Base-by-base conservation (phyloP, 1,140 invertebrate species). In the Hyles vespertilio region DNA sequence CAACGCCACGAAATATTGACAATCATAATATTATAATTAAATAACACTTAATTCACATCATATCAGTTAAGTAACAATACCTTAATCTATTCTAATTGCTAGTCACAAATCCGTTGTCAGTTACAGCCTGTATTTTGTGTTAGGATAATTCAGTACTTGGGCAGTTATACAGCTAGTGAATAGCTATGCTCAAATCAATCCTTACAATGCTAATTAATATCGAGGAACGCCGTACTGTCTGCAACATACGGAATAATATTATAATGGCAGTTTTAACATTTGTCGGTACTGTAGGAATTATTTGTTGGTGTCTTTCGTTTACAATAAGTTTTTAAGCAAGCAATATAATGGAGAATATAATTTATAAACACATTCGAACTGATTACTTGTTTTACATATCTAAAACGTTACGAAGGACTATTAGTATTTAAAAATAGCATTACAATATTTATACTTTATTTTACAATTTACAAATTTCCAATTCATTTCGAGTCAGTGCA, bases 21-120 rank as follows among this genome's bases (percentile, higher is more conserved):
- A 86, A 51, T 33, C n/a, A 11, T 73, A 69, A 58, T 61, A 72
- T 76, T 81, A 83, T 79, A 80, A 84, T 80, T 82, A 87, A 78
- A 79, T 84, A 85, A 85, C 81, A 76, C 73, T 81, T 81, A 81
- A 81, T 77, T 80, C 77, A 83, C 74, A 22, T 22, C 22, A 82
- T 70, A 78, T 75, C 64, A 47, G 61, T 71, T 77, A 77, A 73
- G 72, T 77, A 77, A 84, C 81, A 81, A 77, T 80, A 81, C 59
- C 65, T 62, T 73, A 69, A 51, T 59, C 71, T 72, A 72, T 10
- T 59, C 58, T 76, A 72, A 56, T 66, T 70, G 61, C 69, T 83
- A 84, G 75, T 87, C 79, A 84, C 84, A 87, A 87, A 87, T 85
- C 84, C 84, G 76, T 87, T 84, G 80, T 87, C 75, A 81, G 68